Conservation (phyloP, 1,140 invertebrate species). For the Acyrthosiphon pisum region DNA sequence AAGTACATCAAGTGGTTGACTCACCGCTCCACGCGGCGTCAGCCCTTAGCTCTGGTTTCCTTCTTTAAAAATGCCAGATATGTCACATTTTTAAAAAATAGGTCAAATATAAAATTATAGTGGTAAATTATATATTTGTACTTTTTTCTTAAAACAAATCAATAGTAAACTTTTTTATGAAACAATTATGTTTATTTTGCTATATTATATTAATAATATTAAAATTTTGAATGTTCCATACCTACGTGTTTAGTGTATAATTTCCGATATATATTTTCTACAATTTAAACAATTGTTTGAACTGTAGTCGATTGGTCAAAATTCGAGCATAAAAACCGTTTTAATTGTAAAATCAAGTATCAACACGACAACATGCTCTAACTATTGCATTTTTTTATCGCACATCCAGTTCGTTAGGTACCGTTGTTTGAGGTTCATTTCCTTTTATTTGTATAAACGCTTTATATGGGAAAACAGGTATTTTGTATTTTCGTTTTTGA, state of each 20-base stretch:
- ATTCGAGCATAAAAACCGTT: too few species aligned
- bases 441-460: too few species aligned
- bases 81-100: slow-evolving; percentile 5
- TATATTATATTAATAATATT: not conserved
- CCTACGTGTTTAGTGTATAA: not conserved
- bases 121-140: not conserved
- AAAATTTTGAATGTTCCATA: not conserved
- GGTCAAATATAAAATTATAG: slow-evolving; percentile 2
- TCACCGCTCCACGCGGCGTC: not conserved
- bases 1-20: not conserved
- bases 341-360: too few species aligned
- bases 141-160: not conserved
- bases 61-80: not conserved
- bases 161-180: not conserved
- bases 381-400: too few species aligned
- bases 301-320: too few species aligned
- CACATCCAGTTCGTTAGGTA: too few species aligned
- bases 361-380: too few species aligned
- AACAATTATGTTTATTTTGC: accelerated
- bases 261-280: not conserved
- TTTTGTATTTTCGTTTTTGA: too few species aligned
- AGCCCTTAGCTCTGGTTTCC: not conserved
- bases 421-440: too few species aligned
- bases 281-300: not conserved
- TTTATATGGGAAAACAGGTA: too few species aligned